phyloP scores from a whole-genome alignment of 2,113 vertebrate species.

The Pteropus alecto region DNA sequence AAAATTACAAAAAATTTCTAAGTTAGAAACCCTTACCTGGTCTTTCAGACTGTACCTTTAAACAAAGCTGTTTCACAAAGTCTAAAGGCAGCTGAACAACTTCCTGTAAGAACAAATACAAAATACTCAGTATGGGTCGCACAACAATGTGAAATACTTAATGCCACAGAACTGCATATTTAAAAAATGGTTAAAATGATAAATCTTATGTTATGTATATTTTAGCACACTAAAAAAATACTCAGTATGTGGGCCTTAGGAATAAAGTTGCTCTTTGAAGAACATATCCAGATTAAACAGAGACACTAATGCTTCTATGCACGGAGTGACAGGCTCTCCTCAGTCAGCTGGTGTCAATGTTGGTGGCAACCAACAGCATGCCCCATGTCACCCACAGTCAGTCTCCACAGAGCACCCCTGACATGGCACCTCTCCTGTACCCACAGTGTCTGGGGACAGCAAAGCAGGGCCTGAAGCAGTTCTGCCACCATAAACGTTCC shows the following conservation, averaged over 20 bases:
- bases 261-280: not conserved
- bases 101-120: slow-evolving; percentile 85
- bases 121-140: not conserved
- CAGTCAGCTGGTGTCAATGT: not conserved
- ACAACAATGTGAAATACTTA: not conserved
- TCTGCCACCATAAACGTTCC: not conserved
- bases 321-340: not conserved
- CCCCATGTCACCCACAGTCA: not conserved
- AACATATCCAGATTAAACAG: not conserved
- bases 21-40: slow-evolving; percentile 86
- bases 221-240: not conserved
- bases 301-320: not conserved
- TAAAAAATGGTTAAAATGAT: not conserved
- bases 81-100: slow-evolving; percentile 95
- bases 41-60: slow-evolving; percentile 94
- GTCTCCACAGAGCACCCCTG: not conserved
- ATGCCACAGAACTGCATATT: not conserved
- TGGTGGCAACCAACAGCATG: not conserved
- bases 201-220: not conserved
- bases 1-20: not conserved
- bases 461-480: not conserved
- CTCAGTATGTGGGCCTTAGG: not conserved
- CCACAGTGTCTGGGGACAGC: not conserved
- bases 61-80: slow-evolving; percentile 94
- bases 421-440: not conserved